Evolutionary conservation across 2,113 vertebrate genomes (phyloP), one percentile per base, ranked within the genome.

Genomic region (Tachuris rubrigastra): DNA sequence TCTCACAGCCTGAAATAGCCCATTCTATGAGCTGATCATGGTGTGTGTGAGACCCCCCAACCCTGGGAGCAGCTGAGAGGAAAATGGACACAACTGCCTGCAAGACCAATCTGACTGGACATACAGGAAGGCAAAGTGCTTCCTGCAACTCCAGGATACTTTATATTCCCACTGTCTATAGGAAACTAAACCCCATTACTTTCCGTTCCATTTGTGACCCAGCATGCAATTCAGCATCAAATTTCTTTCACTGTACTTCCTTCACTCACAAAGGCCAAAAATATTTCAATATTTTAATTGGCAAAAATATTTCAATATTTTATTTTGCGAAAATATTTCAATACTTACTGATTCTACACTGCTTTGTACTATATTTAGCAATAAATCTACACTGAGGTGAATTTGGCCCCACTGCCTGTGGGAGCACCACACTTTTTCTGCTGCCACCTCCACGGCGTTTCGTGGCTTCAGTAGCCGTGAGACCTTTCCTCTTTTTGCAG

Each of bases 31-130:
- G 28, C 46, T 49, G 60, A 24, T 23, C 33, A 9, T 2, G 18
- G 6, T 1, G 14, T 2, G 18, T 9, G 11, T 3, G 33, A 56
- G 27, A 59, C 4, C 9, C 10, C 9, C 21, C 1, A 2, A 2
- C 56, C 69, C 12, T 14, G 10, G 46, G 37, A 66, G 66, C 35
- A 78, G 69, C 79, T 4, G 6, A 53, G 55, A 71, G 52, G 42
- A 80, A 33, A 60, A 47, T 0, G 9, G 58, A 9, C 47, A 77
- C 69, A 73, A 21, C n/a, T 3, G 10, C 8, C 3, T 10, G 21
- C 31, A 65, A 5, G 3, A 37, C 0, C 0, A 18, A n/a, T 7
- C 53, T 60, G 58, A 46, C 18, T 1, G 1, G 46, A 73, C 14
- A 35, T 2, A n/a, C 3, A 33, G 47, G 42, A 56, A 76, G 27